Evolutionary conservation across 2,797 vertebrate genomes (phyloP).

Genomic region (Meda fulgida): DNA sequence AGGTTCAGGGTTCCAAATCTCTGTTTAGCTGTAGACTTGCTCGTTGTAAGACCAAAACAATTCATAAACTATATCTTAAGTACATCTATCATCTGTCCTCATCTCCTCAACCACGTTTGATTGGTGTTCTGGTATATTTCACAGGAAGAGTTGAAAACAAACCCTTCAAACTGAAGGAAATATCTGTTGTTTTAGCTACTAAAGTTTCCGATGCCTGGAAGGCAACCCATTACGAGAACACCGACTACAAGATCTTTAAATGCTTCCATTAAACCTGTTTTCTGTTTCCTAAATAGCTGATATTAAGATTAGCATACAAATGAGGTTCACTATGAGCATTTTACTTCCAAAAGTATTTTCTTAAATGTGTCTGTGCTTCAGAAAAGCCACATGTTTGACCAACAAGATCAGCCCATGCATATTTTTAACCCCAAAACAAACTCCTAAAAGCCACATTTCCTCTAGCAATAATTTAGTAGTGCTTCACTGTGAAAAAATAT

Average conservation of each 20-base stretch:
- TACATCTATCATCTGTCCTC: background rate
- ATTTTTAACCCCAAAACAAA: background rate
- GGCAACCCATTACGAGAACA: constrained; percentile 23
- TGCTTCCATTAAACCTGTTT: constrained; percentile 25
- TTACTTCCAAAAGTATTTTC: constrained; percentile 11
- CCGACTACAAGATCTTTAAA: constrained; percentile 35
- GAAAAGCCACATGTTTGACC: constrained; percentile 26
- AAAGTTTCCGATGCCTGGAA: background rate
- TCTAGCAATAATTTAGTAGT: background rate
- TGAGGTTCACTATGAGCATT: constrained; percentile 36
- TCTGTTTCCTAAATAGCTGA: constrained; percentile 25
- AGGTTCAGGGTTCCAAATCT: constrained; percentile 30
- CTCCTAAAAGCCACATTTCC: background rate
- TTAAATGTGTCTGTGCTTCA: constrained; percentile 11
- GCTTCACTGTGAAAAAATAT: background rate
- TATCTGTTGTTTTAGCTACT: constrained; percentile 2
- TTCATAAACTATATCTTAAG: background rate
- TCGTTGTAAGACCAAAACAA: background rate
- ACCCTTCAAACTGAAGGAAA: background rate
- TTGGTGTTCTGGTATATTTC: constrained; percentile 11
- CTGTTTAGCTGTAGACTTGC: background rate
- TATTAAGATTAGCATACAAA: constrained; percentile 45
- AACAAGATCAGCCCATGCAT: constrained; percentile 1
- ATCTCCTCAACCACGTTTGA: background rate
- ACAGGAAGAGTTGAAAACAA: constrained; percentile 27